A percentile compares a stretch with the other conserved stretches of the same genome.
phyloP scores from a whole-genome alignment of 53 echinoderm and acorn worm genomes.

The Paracentrotus lividus region DNA sequence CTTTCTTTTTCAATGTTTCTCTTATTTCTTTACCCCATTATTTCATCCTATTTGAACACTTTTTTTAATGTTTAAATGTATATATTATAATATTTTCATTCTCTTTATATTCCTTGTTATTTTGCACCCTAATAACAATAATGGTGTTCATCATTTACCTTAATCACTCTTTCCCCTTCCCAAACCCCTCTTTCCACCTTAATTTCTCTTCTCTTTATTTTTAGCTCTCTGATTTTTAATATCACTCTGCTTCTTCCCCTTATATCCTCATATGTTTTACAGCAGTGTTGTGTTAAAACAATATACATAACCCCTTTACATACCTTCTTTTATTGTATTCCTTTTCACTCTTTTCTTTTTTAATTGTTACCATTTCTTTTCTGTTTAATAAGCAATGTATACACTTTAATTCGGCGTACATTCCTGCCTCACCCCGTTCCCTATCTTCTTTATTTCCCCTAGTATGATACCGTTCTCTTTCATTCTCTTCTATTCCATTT shows the following conservation, averaged over 20 bases:
- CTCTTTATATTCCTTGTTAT: too few relatives aligned
- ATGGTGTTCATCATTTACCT: not conserved
- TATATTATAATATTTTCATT: too few relatives aligned
- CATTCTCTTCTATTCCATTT: not conserved
- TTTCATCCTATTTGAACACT: too few relatives aligned
- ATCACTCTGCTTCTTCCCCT: not conserved
- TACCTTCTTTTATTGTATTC: too few relatives aligned
- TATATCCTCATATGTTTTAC: too few relatives aligned
- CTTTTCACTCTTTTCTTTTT: too few relatives aligned
- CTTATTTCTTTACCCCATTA: not conserved
- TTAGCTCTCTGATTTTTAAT: not conserved
- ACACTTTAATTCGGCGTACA: not conserved
- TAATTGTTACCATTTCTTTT: not conserved
- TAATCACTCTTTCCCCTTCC: not conserved
- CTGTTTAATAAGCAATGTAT: not conserved
- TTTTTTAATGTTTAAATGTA: too few relatives aligned
- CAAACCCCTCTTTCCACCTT: not conserved
- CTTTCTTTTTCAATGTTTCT: not conserved
- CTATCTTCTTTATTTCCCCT: not conserved
- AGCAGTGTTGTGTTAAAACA: too few relatives aligned
- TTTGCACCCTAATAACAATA: too few relatives aligned
- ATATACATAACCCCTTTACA: too few relatives aligned
- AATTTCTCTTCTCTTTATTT: not conserved
- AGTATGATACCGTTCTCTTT: not conserved
- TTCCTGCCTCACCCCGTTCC: not conserved